These are phyloP conservation scores for Lithophane ornitopus DNA, from an alignment of 2,888 invertebrate species.

Conservation along the genomic window DNA sequence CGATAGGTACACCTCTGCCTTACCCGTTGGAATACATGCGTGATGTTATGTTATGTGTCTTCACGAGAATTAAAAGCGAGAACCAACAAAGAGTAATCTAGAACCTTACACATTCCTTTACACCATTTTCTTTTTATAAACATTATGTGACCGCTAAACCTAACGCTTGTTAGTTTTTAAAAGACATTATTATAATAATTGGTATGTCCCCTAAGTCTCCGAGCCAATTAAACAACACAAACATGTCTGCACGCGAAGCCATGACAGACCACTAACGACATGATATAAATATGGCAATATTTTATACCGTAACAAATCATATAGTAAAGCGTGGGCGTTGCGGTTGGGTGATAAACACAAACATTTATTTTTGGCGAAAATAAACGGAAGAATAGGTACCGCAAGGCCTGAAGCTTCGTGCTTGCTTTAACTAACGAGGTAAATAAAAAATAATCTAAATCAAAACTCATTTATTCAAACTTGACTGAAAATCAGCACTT, in stretches of 20 bases:
- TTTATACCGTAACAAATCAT: conserved; percentile 36
- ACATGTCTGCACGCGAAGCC: conserved; percentile 27
- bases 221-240: conserved; percentile 18
- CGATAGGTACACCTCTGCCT: neutral
- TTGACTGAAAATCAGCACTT: neutral
- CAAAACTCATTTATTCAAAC: neutral
- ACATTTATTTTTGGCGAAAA: conserved; percentile 22
- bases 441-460: neutral
- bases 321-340: conserved; percentile 14
- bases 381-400: neutral
- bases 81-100: neutral
- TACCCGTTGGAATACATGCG: too few species aligned
- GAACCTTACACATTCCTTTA: neutral
- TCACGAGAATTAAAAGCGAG: neutral
- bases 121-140: neutral
- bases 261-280: conserved; percentile 24
- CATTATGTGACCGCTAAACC: neutral
- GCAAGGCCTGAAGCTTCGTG: neutral
- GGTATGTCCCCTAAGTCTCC: conserved; percentile 23
- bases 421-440: neutral
- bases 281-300: conserved; percentile 29
- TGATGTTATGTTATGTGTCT: neutral
- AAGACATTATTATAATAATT: conserved; percentile 33
- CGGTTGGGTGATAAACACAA: conserved; percentile 31
- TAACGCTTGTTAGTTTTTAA: conserved; percentile 23